Evolutionary conservation across 2,113 vertebrate species (phyloP), one percentile per base, ranked within the genome.

Genomic region (Himantopus leucocephalus): DNA sequence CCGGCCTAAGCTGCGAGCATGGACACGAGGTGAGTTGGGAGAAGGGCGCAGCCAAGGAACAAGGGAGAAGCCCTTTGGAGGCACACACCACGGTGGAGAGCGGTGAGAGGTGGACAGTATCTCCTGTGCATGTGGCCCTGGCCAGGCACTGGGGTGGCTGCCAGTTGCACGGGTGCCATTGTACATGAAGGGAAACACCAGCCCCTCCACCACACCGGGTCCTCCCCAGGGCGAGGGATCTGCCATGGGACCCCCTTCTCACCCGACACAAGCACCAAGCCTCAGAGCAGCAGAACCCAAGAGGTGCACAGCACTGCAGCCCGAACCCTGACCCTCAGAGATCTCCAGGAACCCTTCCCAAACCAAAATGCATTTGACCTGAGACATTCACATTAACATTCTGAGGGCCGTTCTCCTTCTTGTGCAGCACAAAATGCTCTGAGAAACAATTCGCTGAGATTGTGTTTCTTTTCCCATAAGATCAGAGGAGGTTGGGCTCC

Each of bases 31-130:
- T 30, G 30, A 35, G 27, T 24, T 35, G 59, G 19, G 47, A 56
- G 60, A 37, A 67, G 14, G 35, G 35, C 0, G 1, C 26, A 62
- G 39, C 15, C 0, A 0, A 77, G 72, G 59, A 67, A 21, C 1
- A 3, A 30, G 27, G 23, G 32, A 75, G 24, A 56, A 90, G 58
- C 12, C 29, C 14, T 81, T 41, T 64, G 75, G 56, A 75, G 64
- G 37, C 41, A 70, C 47, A 34, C 27, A 6, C 27, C 41, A 8
- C 23, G 30, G 34, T 29, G 41, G 56, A 85, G 21, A 76, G 34
- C 63, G 34, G 35, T 0, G 17, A 63, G 43, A 81, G 43, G 34
- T 4, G 27, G 58, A 35, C 1, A 2, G 21, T 2, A 47, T 15
- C 32, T 66, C 55, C 71, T 18, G n/a, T 12, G 9, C 41, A 1